Base-by-base conservation (phyloP, 2,888 invertebrate species). In the Xestia rhomboidea region DNA sequence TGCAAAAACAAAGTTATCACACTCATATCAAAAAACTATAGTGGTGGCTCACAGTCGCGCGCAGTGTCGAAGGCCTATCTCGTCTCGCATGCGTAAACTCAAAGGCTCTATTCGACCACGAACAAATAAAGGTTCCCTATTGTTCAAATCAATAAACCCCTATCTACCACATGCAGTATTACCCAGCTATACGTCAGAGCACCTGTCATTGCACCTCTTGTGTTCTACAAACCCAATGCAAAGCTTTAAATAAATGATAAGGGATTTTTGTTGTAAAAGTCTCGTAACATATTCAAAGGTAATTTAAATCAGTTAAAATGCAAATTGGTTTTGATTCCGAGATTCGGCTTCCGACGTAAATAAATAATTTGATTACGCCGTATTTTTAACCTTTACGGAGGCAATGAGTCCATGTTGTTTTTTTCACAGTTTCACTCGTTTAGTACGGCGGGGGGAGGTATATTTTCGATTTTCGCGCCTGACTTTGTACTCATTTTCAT, bases 351-450 rank as follows among this genome's bases (percentile, higher is more conserved):
- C 30, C 21, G n/a, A 21, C 11, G 49, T 75, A 15, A 51, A 75
- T 75, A 77, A 75, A 75, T 62, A 49, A 51, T 49, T 21, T 49
- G n/a, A 75, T 30, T 21, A n/a, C 41, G 38, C 8, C 24, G 62
- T 62, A 74, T 49, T 74, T 76, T 62, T 51, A 62, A 62, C 27
- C 30, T 49, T 54, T 72, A 34, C 13, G n/a, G 73, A 24, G 18
- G 18, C 46, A 41, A 10, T 49, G 38, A 30, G 13, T 7, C 10
- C 21, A n/a, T 10, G n/a, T 21, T 44, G 15, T 41, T 41, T 75
- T 38, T 46, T 74, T 46, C 44, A 54, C 3, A 49, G 27, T 18
- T 6, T 24, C 0, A 8, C 10, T 54, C 57, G 44, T 73, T 57
- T 44, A 5, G 24, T 49, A 62, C 13, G 46, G 46, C 21, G 8